A percentile compares a stretch with the other conserved stretches of the same genome.
These are phyloP conservation scores for Chydorus sphaericus DNA, from an alignment of 2,888 invertebrate genomes.

Conservation along the genomic window DNA sequence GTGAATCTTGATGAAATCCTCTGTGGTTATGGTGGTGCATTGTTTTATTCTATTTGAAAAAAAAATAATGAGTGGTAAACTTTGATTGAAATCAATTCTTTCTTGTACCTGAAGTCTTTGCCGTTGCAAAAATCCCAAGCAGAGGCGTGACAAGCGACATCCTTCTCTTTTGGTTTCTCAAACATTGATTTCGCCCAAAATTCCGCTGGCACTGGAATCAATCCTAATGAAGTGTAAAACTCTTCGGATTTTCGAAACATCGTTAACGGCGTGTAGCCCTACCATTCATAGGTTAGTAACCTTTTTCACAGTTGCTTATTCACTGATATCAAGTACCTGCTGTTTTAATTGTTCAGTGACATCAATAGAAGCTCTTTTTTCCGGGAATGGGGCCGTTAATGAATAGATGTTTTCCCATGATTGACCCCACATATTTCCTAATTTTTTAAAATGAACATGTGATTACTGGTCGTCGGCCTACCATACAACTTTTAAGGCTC, in stretches of 20 bases:
- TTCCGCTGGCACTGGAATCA: neutral
- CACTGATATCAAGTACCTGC: conserved; percentile 33
- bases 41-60: conserved; percentile 53
- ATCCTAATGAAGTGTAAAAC: conserved; percentile 25
- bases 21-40: conserved; percentile 72
- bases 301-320: neutral
- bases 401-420: conserved; percentile 53
- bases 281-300: no score
- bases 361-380: conserved; percentile 51
- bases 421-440: conserved; percentile 80
- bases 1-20: conserved; percentile 56
- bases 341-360: conserved; percentile 53
- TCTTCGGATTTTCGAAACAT: conserved; percentile 34
- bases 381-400: conserved; percentile 48
- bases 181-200: neutral
- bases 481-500: conserved; percentile 20
- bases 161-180: neutral
- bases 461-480: no score
- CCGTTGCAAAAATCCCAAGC: neutral
- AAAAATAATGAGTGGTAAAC: neutral
- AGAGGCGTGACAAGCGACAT: neutral
- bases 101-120: neutral
- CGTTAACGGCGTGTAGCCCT: neutral
- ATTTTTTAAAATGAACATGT: no score
- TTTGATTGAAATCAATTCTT: neutral